These are phyloP conservation scores for Crotalus tigris DNA, from an alignment of 2,113 vertebrate genomes.

Conservation along the genomic window DNA sequence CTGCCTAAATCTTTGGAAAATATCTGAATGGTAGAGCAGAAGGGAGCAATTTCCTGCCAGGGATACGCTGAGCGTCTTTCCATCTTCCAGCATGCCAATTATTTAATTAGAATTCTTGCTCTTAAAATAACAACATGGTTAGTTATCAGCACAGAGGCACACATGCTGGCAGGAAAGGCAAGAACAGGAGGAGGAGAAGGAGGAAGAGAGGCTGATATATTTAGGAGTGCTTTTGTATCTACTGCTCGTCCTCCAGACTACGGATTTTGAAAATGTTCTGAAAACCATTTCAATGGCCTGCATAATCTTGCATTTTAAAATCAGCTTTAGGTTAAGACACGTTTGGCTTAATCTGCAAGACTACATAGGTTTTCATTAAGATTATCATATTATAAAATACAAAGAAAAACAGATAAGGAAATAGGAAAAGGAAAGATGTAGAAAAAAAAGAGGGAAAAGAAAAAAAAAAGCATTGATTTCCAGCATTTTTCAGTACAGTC, in stretches of 20 bases:
- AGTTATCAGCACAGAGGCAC: neutral
- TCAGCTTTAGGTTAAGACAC: neutral
- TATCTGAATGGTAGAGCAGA: neutral
- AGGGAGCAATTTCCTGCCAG: neutral
- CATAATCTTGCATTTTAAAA: neutral
- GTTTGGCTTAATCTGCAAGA: neutral
- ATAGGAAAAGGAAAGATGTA: neutral
- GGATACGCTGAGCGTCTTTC: neutral
- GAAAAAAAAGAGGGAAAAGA: neutral
- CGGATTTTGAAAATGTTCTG: neutral
- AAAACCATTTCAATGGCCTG: neutral
- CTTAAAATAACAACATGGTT: neutral
- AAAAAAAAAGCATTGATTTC: neutral
- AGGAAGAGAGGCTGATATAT: neutral
- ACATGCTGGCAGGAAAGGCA: neutral
- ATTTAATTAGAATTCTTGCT: neutral
- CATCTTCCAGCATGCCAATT: neutral
- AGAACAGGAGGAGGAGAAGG: neutral
- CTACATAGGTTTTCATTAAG: neutral
- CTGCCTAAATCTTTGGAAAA: neutral
- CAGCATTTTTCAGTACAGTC: neutral
- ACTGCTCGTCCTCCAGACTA: neutral
- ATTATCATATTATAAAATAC: neutral
- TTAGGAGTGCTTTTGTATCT: neutral
- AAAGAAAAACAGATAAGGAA: neutral